Evolutionary conservation across 2,113 vertebrate genomes (phyloP), one percentile per base, ranked within the genome.

Genomic region (Osmerus eperlanus): DNA sequence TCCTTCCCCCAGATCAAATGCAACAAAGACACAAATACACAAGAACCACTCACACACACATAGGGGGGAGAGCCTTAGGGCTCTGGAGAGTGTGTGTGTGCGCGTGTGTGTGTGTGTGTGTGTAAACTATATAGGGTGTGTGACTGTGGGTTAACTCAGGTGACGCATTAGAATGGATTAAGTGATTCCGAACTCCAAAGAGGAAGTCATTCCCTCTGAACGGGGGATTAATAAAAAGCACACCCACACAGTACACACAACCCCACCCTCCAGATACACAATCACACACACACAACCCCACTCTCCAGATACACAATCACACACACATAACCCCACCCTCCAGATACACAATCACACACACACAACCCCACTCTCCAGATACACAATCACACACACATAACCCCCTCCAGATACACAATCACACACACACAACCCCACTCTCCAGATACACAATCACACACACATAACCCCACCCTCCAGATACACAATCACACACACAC

Each of bases 121-220:
- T 58, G 25, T 36, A 25, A 58, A 32, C 14, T 36, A 19, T 55
- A 52, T 18, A 8, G 51, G 7, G 14, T 54, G 47, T 19, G 36
- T n/a, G 3, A 18, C 29, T 65, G 56, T 63, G 72, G 71, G 65
- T 82, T 78, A 65, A 71, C 73, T 65, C 62, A 79, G 63, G 75
- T 74, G 69, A 81, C 61, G 71, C 71, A 73, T 75, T 75, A 56
- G 36, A 77, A 25, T 71, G 72, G 74, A 83, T 82, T 75, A 76
- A 67, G 69, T 72, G 59, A 78, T 61, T 70, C 9, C 32, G 21
- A 41, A 18, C 52, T 71, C 9, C 14, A 25, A 29, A 74, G 67
- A 74, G 73, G 51, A 74, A 61, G 51, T 63, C 59, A 36, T 68
- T 70, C 65, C n/a, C n/a, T 59, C 64, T 68, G 70, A 79, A 78